Base-by-base conservation (phyloP, 2,888 invertebrate genomes). In the Rugalucina vietnamica region DNA sequence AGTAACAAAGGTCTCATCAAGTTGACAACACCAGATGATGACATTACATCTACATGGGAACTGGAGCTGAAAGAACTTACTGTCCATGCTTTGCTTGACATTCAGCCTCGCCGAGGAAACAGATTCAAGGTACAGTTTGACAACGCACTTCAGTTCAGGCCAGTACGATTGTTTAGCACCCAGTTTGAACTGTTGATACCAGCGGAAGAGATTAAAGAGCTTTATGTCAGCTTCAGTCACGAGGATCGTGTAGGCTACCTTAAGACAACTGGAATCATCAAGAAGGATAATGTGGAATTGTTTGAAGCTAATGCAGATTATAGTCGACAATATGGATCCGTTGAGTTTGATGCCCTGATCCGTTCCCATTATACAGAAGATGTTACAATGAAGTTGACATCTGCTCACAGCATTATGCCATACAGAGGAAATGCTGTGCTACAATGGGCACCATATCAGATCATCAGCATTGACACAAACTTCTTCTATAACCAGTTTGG, bases 101-200 rank as follows among this genome's bases (percentile, higher is more conserved):
- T 86, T 18, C 21, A n/a, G 27, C 88, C 88, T 32, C 37, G 32
- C 27, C 54, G 84, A 39, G 81, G 81, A 72, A 88, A 82, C 39
- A 50, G 73, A 27, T 86, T 88, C 60, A 88, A 88, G 65, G 43
- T 88, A 0, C 75, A 82, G 36, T 74, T 88, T 36, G 74, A 70
- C 8, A 76, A 86, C 32, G 81, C 73, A 10, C 82, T 81, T 32
- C 83, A 86, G 54, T 24, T 54, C 14, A 37, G 73, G 37, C 79
- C 77, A 65, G 72, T 79, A 49, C 76, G 65, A 37, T 84, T 82
- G 73, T 81, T 87, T 36, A 65, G 73, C 8, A 71, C 84, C 36
- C 78, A 60, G 4, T 84, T 91, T 37, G 84, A 89, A 24, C 71
- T 90, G 36, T 32, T 85, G 24, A 88, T 89, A 32, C 91, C 91